Base-by-base conservation (phyloP, 92 coral and sea anemone species). In the Meandrina meandrites region DNA sequence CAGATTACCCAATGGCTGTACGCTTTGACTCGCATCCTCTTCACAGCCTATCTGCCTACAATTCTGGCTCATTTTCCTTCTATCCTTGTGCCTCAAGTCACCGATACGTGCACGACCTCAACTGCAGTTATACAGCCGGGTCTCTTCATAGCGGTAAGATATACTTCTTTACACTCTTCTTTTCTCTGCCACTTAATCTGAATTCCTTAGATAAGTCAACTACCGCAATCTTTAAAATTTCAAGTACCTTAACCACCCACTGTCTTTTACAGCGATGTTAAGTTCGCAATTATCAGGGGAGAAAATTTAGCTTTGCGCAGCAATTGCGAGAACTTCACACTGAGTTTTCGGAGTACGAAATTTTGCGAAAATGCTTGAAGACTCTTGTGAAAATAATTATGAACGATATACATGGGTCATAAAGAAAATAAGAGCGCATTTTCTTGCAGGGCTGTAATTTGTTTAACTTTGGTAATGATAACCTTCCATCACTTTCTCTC, bases 1-100 rank as follows among this genome's bases (percentile, higher is more conserved):
- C 95, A 47, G 98, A 94, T 6, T 94, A 94, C 78, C 98, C 98
- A 1, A 94, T 94, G 90, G 98, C 98, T 0, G 98, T 94, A 12
- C 70, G 98, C 18, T 91, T 94, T 48, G 98, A 94, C 70, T 89
- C 94, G 22, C 98, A 94, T 77, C 98, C 98, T 28, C 90, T 94
- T 3, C 98, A 94, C 84, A 84, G 96, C 67, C 90, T 94, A 40
- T 94, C 98, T 13, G 80, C 92, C 28, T 94, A 93, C 85, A 93
- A 93, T 64, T 78, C 96, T 13, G 92, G 94, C 17, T 91, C 91
- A 0, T 90, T 93, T 5, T 94, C 96, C 0, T 94, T 93, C 90
- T 93, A 93, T 50, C 98, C 98, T 1, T 95, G 98, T 47, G 93
- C 98, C 0, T 91, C 98, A 15, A 91, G 94, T 50, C 98, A 95